Evolutionary conservation across 2,888 invertebrate species (phyloP).

Genomic region (Bedellia somnulentella): DNA sequence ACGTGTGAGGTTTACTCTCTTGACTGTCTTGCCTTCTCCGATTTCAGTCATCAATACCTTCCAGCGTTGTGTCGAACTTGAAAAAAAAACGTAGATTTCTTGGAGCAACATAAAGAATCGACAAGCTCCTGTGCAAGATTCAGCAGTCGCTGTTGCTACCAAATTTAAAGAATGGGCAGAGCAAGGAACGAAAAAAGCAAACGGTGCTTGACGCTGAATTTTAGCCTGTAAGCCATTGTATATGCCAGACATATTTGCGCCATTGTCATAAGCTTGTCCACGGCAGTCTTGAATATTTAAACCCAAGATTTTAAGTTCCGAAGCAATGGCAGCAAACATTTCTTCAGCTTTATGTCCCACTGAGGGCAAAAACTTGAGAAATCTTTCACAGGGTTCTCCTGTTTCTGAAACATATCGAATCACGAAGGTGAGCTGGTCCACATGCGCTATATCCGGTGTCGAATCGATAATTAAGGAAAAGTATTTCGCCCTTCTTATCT

Average conservation of each 20-base stretch:
- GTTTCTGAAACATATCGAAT: conserved; percentile 12
- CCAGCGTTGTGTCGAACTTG: conserved; percentile 8
- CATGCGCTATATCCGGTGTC: no score
- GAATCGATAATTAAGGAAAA: conserved; percentile 14
- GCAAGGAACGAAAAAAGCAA: conserved; percentile 7
- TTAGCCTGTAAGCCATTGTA: conserved; percentile 6
- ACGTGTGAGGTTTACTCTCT: no score
- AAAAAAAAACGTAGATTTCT: conserved; percentile 7
- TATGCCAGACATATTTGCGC: conserved; percentile 11
- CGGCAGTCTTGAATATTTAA: conserved; percentile 9
- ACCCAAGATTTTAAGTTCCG: conserved; percentile 6
- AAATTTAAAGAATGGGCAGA: conserved; percentile 9
- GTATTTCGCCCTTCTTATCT: conserved; percentile 10
- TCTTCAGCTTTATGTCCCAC: conserved; percentile 9
- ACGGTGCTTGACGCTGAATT: conserved; percentile 1
- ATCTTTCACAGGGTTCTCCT: conserved; percentile 2
- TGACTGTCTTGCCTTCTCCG: conserved; percentile 8
- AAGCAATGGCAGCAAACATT: conserved; percentile 4
- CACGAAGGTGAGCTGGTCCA: conserved; percentile 15
- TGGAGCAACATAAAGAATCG: conserved; percentile 5
- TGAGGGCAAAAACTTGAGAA: conserved; percentile 11
- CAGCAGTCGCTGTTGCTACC: conserved; percentile 5
- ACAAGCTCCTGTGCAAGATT: conserved; percentile 5
- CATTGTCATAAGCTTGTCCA: conserved; percentile 12
- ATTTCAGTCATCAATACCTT: conserved; percentile 7